A percentile compares a stretch with the other conserved stretches of the same genome.
Conservation (phyloP, 1,140 invertebrate genomes). For the Drosophila sproati region DNA sequence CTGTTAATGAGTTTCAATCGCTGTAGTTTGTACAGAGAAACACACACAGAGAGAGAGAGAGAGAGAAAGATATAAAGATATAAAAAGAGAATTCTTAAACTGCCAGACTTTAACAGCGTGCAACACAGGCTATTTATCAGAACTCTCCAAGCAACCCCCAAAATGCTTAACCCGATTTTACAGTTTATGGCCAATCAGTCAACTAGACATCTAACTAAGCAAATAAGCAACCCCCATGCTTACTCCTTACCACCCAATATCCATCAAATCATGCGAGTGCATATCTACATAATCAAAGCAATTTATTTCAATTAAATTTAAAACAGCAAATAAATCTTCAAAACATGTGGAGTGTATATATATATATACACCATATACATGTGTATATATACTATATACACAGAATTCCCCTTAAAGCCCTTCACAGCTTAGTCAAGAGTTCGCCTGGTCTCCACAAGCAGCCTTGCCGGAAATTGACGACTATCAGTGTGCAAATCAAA, state of each 20-base stretch:
- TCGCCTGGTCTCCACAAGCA: too few species aligned
- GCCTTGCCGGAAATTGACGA: constrained; percentile 60
- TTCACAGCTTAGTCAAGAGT: constrained; percentile 32
- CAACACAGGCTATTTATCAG: constrained; percentile 46
- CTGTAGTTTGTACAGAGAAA: neutral
- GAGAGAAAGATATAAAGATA: neutral
- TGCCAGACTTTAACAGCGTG: constrained; percentile 3
- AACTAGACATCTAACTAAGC: constrained; percentile 35
- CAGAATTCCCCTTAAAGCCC: constrained; percentile 25
- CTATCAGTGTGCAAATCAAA: constrained; percentile 67
- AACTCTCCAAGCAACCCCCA: neutral
- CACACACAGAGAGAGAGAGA: neutral
- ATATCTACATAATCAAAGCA: constrained; percentile 57
- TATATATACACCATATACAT: neutral
- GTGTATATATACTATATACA: neutral
- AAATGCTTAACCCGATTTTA: constrained; percentile 29
- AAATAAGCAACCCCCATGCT: constrained; percentile 34
- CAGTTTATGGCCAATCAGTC: constrained; percentile 59
- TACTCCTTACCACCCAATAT: neutral
- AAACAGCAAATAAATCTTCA: constrained; percentile 69
- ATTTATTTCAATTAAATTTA: constrained; percentile 80
- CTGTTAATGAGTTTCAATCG: constrained; percentile 54
- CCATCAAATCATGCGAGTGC: constrained; percentile 23
- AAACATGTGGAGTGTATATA: constrained; percentile 17
- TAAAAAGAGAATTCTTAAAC: neutral